phyloP scores from a whole-genome alignment of 1,140 invertebrate genomes.

The Chironomus striatipennis region DNA sequence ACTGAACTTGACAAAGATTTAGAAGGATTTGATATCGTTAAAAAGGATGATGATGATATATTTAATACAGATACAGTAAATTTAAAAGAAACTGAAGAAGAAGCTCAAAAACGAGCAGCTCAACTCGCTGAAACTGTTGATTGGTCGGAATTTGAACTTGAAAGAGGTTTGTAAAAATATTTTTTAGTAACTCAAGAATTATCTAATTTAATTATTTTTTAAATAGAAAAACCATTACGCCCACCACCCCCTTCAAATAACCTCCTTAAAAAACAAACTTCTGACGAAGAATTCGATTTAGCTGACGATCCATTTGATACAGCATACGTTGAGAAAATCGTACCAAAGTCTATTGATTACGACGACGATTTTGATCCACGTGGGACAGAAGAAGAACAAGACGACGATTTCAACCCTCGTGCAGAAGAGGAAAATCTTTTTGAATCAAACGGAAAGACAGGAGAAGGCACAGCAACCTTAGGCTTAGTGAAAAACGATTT shows the following conservation, averaged over 20 bases:
- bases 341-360: slow-evolving; percentile 54
- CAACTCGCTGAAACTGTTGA: slow-evolving; percentile 53
- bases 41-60: slow-evolving; percentile 43
- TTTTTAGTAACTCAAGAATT: neutral
- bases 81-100: slow-evolving; percentile 48
- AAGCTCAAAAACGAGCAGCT: slow-evolving; percentile 63
- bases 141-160: slow-evolving; percentile 52
- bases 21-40: slow-evolving; percentile 44
- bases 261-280: slow-evolving; percentile 35
- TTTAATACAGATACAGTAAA: slow-evolving; percentile 27
- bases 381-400: slow-evolving; percentile 55
- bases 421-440: slow-evolving; percentile 44
- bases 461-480: neutral
- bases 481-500: slow-evolving; percentile 45
- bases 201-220: neutral
- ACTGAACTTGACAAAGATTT: slow-evolving; percentile 34
- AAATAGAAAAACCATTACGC: slow-evolving; percentile 28
- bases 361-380: slow-evolving; percentile 38
- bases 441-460: neutral
- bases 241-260: slow-evolving; percentile 27
- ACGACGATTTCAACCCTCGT: slow-evolving; percentile 59
- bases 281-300: slow-evolving; percentile 43
- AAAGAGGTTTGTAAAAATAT: slow-evolving; percentile 29
- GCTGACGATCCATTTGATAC: slow-evolving; percentile 76
- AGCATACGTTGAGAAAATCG: slow-evolving; percentile 66